These are phyloP conservation scores for Patagioenas fasciata DNA, from an alignment of 2,113 vertebrate species.

Conservation along the genomic window DNA sequence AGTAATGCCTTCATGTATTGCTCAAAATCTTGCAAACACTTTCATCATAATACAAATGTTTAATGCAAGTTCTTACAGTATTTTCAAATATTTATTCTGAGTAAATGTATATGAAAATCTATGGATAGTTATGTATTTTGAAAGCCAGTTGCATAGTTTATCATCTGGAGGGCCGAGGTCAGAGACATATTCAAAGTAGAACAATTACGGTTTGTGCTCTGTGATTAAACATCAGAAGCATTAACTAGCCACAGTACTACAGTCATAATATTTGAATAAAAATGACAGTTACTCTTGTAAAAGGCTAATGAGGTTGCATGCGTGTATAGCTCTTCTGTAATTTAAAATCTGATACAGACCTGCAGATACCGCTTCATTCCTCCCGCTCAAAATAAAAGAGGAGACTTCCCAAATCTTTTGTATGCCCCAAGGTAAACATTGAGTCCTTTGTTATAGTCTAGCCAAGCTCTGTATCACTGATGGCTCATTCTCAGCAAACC, in stretches of 20 bases:
- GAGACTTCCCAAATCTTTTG: neutral
- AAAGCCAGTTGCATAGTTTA: neutral
- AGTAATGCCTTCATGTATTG: neutral
- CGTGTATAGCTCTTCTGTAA: neutral
- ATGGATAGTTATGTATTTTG: neutral
- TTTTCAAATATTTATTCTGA: neutral
- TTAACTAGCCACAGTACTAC: constrained; percentile 5
- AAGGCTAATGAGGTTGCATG: constrained; percentile 41
- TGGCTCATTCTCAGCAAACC: neutral
- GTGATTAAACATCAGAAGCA: constrained; percentile 54
- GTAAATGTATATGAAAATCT: neutral
- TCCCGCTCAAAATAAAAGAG: neutral
- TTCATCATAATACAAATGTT: neutral
- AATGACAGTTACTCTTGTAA: constrained; percentile 60
- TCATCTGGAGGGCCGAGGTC: constrained; percentile 14
- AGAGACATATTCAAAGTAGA: neutral
- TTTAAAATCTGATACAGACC: neutral
- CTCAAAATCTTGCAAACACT: neutral
- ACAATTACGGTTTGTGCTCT: constrained; percentile 36
- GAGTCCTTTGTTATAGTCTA: neutral
- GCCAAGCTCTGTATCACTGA: neutral
- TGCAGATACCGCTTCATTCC: neutral
- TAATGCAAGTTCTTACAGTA: neutral
- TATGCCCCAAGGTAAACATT: neutral
- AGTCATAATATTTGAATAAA: constrained; percentile 56